phyloP scores from a whole-genome alignment of 92 coral and sea anemone species.

The Porites divaricata region DNA sequence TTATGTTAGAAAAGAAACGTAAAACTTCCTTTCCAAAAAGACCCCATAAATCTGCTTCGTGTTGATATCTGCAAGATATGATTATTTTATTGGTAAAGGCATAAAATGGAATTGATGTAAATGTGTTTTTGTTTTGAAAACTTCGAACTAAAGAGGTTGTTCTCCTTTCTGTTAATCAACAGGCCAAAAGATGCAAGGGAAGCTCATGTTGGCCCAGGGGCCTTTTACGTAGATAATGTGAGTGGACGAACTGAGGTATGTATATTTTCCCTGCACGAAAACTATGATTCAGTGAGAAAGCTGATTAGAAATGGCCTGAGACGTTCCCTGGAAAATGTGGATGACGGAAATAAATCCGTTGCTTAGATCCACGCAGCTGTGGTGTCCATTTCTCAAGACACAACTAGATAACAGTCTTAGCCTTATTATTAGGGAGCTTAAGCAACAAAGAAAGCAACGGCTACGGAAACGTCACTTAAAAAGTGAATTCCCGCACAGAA shows the following conservation, averaged over 20 bases:
- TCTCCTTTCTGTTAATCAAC: not conserved
- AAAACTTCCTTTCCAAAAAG: not conserved
- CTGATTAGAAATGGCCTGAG: not conserved
- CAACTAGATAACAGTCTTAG: too few relatives aligned
- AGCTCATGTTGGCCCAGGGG: conserved; percentile 29
- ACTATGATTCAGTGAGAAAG: not conserved
- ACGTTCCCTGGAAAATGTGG: not conserved
- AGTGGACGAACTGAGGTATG: conserved; percentile 19
- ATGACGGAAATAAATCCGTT: too few relatives aligned
- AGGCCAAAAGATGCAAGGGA: conserved; percentile 27
- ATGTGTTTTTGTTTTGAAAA: too few relatives aligned
- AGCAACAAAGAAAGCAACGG: too few relatives aligned
- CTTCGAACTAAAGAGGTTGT: too few relatives aligned
- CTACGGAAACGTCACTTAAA: too few relatives aligned
- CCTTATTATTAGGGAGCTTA: too few relatives aligned
- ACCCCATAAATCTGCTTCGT: not conserved
- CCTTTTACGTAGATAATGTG: conserved; percentile 21
- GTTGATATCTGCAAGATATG: not conserved
- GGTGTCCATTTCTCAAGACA: too few relatives aligned
- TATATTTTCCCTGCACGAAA: not conserved
- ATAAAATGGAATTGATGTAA: not conserved
- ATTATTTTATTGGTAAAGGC: not conserved
- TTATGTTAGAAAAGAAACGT: not conserved
- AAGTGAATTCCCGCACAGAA: too few relatives aligned
- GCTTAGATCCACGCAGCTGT: too few relatives aligned